phyloP scores from a whole-genome alignment of 64 coral and sea anemone genomes.

The Catalaphyllia jardinei region DNA sequence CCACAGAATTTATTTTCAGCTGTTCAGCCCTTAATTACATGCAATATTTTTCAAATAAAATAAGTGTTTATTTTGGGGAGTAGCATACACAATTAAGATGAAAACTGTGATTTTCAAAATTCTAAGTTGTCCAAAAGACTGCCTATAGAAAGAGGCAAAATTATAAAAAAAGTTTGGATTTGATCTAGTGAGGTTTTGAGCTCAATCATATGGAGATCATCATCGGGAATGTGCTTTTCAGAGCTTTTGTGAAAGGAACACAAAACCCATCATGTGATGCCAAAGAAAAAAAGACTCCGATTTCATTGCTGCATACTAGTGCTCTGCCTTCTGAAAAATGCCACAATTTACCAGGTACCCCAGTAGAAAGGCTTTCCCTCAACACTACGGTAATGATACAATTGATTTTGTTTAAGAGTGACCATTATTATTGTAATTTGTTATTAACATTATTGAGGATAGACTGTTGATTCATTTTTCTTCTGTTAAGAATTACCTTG shows the following conservation, averaged over 20 bases:
- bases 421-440: too few species aligned
- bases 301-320: background rate
- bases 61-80: too few species aligned
- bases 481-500: too few species aligned
- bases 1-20: constrained; percentile 1
- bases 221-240: constrained; percentile 34
- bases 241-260: constrained; percentile 9
- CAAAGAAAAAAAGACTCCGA: background rate
- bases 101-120: too few species aligned
- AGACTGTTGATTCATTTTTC: too few species aligned
- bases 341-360: constrained; percentile 26
- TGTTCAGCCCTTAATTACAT: background rate
- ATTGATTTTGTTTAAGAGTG: too few species aligned
- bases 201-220: constrained; percentile 22
- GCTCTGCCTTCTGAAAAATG: background rate
- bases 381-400: constrained; percentile 19
- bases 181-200: background rate
- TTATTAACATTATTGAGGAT: too few species aligned
- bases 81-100: too few species aligned
- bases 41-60: too few species aligned
- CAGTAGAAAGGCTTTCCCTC: constrained; percentile 26
- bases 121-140: background rate
- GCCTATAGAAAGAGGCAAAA: background rate
- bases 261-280: background rate
- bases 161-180: background rate